Percentiles rank a stretch among this genome's conserved stretches.
phyloP scores from a whole-genome alignment of 2,888 invertebrate genomes.

The Ganaspis brasiliensis region DNA sequence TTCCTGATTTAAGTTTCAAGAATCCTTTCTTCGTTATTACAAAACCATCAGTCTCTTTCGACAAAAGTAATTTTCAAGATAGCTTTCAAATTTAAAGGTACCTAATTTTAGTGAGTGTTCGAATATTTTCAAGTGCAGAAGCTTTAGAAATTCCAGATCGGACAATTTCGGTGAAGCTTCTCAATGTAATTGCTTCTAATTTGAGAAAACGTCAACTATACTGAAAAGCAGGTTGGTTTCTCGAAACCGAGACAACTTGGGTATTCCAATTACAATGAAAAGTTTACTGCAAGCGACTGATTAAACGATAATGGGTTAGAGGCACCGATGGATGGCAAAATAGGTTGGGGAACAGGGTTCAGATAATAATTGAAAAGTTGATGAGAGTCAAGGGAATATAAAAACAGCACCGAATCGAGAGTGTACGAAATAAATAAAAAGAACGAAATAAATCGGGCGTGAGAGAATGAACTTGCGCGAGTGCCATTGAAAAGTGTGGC shows the following conservation, averaged over 20 bases:
- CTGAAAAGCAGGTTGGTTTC: background rate
- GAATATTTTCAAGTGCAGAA: no score
- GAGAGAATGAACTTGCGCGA: slow-evolving; percentile 46
- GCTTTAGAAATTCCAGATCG: no score
- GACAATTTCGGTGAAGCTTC: no score
- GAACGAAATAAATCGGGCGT: slow-evolving; percentile 4
- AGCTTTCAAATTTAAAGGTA: no score
- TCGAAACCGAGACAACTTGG: slow-evolving; percentile 37
- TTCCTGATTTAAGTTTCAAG: no score
- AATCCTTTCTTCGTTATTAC: no score
- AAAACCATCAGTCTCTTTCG: no score
- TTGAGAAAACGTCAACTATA: background rate
- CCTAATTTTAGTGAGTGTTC: no score
- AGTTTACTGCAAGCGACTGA: slow-evolving; percentile 38
- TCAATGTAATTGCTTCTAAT: background rate
- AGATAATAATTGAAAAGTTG: slow-evolving; percentile 30
- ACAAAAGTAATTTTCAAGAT: no score
- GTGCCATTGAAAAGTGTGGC: slow-evolving; percentile 66
- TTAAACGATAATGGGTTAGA: slow-evolving; percentile 44
- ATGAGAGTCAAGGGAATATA: background rate
- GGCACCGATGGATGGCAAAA: background rate
- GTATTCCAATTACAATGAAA: slow-evolving; percentile 40
- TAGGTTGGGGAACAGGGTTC: background rate
- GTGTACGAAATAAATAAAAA: background rate
- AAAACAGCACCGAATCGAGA: background rate